Evolutionary conservation across 2,113 vertebrate species (phyloP), one percentile per base, ranked within the genome.

Genomic region (Lagopus muta): DNA sequence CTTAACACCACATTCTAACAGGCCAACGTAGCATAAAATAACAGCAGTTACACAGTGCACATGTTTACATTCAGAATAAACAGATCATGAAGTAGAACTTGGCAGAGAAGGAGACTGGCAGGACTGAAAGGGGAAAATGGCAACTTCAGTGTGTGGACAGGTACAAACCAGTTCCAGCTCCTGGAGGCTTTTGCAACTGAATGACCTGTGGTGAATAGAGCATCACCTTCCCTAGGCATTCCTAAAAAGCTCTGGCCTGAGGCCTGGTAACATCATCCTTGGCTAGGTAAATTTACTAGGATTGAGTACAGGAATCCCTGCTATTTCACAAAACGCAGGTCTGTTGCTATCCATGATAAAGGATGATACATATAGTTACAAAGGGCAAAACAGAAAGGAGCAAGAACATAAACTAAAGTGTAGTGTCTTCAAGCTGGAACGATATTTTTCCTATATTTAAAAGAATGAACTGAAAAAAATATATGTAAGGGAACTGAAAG

Each of bases 1-100:
- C 92, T 92, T 93, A 93, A 96, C 89, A 90, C 48, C 57, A 88
- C 80, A 50, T 88, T 89, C 89, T 89, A 95, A 95, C 83, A 92
- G 83, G 74, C 70, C 76, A 94, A 72, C 1, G 40, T 62, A 93
- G 84, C 50, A 90, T 58, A 86, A 93, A 95, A 78, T 83, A 90
- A 94, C 66, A 93, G 82, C 85, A 96, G 88, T 92, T 95, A 95
- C 48, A 82, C 69, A 86, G 82, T 6, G n/a, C 67, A 93, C 40
- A 54, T 70, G 3, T 93, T 93, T 94, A 95, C 60, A 72, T 36
- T 92, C 45, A 38, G 83, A 91, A 91, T 95, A 86, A 91, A 92
- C 36, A 87, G 70, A 36, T 70, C 45, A 72, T 55, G 76, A 91
- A 82, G 52, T 10, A 55, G 36, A 48, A 8, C 66, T 77, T 66